Percentiles rank a stretch among this genome's conserved stretches.
These are phyloP conservation scores for Aplochiton taeniatus DNA, from an alignment of 2,797 vertebrate genomes.

Conservation along the genomic window DNA sequence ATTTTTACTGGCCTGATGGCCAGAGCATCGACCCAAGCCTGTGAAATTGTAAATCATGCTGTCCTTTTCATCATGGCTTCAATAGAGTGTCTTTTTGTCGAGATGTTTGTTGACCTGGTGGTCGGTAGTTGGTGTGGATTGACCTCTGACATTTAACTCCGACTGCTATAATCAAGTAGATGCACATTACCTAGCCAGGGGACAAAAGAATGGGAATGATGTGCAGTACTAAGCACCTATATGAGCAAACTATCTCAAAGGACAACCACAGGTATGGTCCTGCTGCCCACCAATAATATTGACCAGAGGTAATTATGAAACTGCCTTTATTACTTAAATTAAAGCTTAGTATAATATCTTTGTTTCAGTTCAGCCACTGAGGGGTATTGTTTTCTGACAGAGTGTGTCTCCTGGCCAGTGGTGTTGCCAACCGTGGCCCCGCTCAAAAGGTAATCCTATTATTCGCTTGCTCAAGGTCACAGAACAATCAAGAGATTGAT, in stretches of 20 bases:
- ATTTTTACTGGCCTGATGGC: slow-evolving; percentile 23
- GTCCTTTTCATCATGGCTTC: slow-evolving; percentile 9
- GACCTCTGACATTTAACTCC: not conserved
- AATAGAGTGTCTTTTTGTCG: slow-evolving; percentile 2
- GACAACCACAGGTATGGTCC: not conserved
- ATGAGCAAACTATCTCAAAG: not conserved
- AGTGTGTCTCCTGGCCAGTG: slow-evolving; percentile 41
- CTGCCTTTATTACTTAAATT: not conserved
- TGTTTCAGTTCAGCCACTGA: not conserved
- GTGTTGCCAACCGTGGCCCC: slow-evolving; percentile 36
- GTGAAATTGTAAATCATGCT: slow-evolving; percentile 18
- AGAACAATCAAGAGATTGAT: slow-evolving; percentile 71
- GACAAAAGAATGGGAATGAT: too few relatives aligned
- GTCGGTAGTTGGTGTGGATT: not conserved
- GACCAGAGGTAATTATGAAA: not conserved
- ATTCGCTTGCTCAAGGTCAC: slow-evolving; percentile 72
- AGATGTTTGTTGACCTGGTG: slow-evolving; percentile 8
- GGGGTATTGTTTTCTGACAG: slow-evolving; percentile 25
- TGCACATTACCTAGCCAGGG: not conserved
- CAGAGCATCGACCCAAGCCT: slow-evolving; percentile 8
- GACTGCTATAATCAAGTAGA: not conserved
- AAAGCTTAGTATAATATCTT: not conserved
- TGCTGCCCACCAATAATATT: not conserved
- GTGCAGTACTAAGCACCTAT: too few relatives aligned
- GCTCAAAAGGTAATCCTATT: slow-evolving; percentile 63